Conservation (phyloP, 2,888 invertebrate species). For the Ferrisia virgata region DNA sequence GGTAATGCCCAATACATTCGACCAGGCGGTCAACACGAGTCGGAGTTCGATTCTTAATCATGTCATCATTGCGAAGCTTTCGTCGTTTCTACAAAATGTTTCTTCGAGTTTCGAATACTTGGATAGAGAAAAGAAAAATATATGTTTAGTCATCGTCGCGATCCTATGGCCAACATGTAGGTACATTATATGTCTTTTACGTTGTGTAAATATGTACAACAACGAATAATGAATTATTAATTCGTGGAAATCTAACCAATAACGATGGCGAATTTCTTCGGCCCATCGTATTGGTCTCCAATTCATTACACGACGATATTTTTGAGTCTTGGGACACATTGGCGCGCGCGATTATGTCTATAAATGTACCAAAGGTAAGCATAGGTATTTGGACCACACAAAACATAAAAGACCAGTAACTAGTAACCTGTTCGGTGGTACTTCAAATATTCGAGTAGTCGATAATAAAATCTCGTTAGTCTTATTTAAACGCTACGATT, state of each 20-base stretch:
- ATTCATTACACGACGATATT: not conserved
- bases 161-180: not conserved
- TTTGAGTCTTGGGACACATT: not conserved
- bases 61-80: not conserved
- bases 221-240: not conserved
- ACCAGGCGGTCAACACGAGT: not conserved
- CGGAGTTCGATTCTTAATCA: not conserved
- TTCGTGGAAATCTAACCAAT: not conserved
- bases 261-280: not conserved
- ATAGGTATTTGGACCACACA: not conserved
- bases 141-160: not conserved
- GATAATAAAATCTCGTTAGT: constrained; percentile 23
- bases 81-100: not conserved
- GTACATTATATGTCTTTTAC: not conserved
- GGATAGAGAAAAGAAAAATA: not conserved
- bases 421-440: not conserved
- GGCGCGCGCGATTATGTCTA: not conserved
- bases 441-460: constrained; percentile 22
- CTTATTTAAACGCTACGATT: not conserved
- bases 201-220: not conserved
- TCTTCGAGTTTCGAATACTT: not conserved
- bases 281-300: too few relatives aligned
- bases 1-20: not conserved
- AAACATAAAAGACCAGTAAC: not conserved
- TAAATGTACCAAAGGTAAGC: too few relatives aligned